Evolutionary conservation across 2,113 vertebrate genomes (phyloP).

Genomic region (Oostethus manadensis): DNA sequence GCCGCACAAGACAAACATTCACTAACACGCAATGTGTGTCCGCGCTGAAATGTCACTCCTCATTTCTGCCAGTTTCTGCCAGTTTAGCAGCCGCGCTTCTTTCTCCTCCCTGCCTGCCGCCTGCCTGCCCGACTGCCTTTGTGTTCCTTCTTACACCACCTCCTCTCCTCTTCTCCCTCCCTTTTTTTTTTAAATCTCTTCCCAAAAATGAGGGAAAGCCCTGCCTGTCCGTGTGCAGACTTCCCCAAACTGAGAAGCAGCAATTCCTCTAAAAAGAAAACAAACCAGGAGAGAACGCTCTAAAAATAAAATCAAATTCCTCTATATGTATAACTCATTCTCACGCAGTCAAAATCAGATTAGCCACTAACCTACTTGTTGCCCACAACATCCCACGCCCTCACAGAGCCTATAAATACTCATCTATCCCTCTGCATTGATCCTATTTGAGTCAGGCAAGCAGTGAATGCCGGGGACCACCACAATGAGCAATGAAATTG

Average conservation of each 20-base stretch:
- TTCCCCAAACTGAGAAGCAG: slow-evolving; percentile 23
- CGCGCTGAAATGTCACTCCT: slow-evolving; percentile 52
- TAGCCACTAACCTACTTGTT: slow-evolving; percentile 64
- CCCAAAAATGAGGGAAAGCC: slow-evolving; percentile 65
- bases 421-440: slow-evolving; percentile 47
- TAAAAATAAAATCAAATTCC: slow-evolving; percentile 51
- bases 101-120: slow-evolving; percentile 23
- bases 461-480: background rate
- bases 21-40: slow-evolving; percentile 28
- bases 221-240: slow-evolving; percentile 41
- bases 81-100: slow-evolving; percentile 45
- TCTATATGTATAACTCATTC: slow-evolving; percentile 6
- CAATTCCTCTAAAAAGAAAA: slow-evolving; percentile 1
- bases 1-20: slow-evolving; percentile 25
- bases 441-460: slow-evolving; percentile 34
- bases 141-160: slow-evolving; percentile 24
- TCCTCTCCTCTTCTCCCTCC: slow-evolving; percentile 14
- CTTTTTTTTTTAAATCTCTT: slow-evolving; percentile 43
- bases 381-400: slow-evolving; percentile 35
- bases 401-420: slow-evolving; percentile 57
- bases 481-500: background rate
- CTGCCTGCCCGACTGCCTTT: slow-evolving; percentile 32
- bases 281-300: slow-evolving; percentile 32
- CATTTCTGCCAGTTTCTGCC: slow-evolving; percentile 49
- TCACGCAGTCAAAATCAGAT: slow-evolving; percentile 53